Conservation (phyloP, 2,888 invertebrate species). For the Ditula angustiorana region DNA sequence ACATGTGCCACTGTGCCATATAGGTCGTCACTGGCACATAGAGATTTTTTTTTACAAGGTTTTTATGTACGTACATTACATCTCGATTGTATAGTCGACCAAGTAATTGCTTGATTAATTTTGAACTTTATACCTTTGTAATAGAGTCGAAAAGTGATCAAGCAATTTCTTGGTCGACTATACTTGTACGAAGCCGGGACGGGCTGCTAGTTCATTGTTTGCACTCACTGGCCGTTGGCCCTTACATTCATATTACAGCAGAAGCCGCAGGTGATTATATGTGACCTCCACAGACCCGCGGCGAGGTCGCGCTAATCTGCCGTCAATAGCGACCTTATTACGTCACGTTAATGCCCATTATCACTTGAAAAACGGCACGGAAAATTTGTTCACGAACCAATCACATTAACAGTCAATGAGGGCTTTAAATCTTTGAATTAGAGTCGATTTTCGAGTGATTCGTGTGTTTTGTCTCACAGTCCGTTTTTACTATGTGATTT, state of each 20-base stretch:
- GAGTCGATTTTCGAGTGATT: neutral
- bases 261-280: conserved; percentile 53
- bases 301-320: conserved; percentile 49
- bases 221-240: neutral
- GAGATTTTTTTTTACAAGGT: too few relatives aligned
- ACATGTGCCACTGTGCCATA: too few relatives aligned
- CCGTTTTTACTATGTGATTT: neutral
- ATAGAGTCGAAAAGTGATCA: too few relatives aligned
- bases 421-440: neutral
- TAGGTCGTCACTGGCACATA: too few relatives aligned
- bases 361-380: conserved; percentile 31
- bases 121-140: too few relatives aligned
- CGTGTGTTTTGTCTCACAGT: neutral
- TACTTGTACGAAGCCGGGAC: too few relatives aligned
- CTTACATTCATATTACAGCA: conserved; percentile 40
- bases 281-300: conserved; percentile 46
- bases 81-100: too few relatives aligned
- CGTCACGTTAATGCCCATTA: conserved; percentile 43
- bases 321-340: conserved; percentile 43
- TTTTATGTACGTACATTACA: too few relatives aligned
- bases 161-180: too few relatives aligned
- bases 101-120: too few relatives aligned
- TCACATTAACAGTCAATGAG: neutral
- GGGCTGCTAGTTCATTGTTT: too few relatives aligned
- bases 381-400: neutral